Base-by-base conservation (phyloP, 1,140 invertebrate species). In the Pararge aegeria region DNA sequence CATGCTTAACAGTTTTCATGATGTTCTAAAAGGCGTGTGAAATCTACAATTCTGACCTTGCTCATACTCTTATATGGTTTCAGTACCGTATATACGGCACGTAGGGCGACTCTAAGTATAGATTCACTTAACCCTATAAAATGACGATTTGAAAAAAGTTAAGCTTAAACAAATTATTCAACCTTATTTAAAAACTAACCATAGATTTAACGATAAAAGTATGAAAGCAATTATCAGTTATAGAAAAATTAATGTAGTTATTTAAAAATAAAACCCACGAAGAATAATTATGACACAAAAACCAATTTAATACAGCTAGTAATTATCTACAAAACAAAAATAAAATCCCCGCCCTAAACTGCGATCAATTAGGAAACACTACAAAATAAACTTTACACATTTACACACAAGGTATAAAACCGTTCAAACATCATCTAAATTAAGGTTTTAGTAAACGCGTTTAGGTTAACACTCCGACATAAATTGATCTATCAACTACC, bases 401-500 rank as follows among this genome's bases (percentile, higher is more conserved):
- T 51, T 0, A 21, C 55, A 13, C 21, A 44, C 18, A 61, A 54
- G 37, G 27, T 24, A 42, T 51, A 59, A 67, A 73, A 68, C 64
- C 13, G 54, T 65, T 57, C 48, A 50, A 24, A 10, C 37, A 37
- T 44, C 20, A 57, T 30, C 16, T 56, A 60, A 61, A 61, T 61
- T 62, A 57, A 51, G 59, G 44, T 56, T 55, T 66, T 64, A 61
- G 24, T 51, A 52, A 29, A 37, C 52, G 52, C 44, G 40, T 62
- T 56, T 38, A 19, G 51, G 37, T 52, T 48, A 42, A 57, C 40
- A 24, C 20, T 38, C 64, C 49, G 49, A 57, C 29, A 54, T 66
- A 61, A 56, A 57, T 53, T 57, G 57, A 54, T 44, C 64, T 54
- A 16, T 51, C 27, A 27, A 10, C 15, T 24, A 19, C 53, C 27